Percentiles rank a stretch among this genome's conserved stretches.
Conservation (phyloP, 2,113 vertebrate species). For the Arizona elegans region DNA sequence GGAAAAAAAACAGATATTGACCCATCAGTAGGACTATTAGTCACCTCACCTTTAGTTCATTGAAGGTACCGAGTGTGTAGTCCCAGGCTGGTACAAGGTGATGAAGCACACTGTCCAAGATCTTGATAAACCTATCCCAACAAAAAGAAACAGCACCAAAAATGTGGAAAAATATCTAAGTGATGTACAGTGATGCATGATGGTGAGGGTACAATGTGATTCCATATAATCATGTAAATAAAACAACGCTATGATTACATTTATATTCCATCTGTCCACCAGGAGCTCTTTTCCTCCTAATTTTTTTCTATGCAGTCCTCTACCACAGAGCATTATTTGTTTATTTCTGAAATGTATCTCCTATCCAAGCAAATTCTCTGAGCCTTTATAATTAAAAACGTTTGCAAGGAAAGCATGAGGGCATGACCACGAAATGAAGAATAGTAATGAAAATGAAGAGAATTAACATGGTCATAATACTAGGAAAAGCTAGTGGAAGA, state of each 20-base stretch:
- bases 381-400: background rate
- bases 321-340: background rate
- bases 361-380: background rate
- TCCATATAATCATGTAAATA: background rate
- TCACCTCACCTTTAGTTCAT: conserved; percentile 88
- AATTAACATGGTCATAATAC: background rate
- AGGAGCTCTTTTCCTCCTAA: background rate
- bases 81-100: conserved; percentile 95
- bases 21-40: background rate
- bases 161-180: background rate
- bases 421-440: background rate
- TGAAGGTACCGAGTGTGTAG: conserved; percentile 91
- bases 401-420: background rate
- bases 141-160: background rate
- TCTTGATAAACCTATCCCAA: conserved; percentile 84
- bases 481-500: background rate
- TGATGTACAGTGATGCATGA: background rate
- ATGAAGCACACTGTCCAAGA: conserved; percentile 87
- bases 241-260: background rate
- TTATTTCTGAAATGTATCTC: background rate
- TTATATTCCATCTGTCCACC: background rate
- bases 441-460: background rate
- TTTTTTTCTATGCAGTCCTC: background rate
- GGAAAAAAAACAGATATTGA: background rate
- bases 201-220: background rate